Percentiles rank a stretch among this genome's conserved stretches.
Evolutionary conservation across 2,888 invertebrate genomes (phyloP).

Genomic region (Eupsilia transversa): DNA sequence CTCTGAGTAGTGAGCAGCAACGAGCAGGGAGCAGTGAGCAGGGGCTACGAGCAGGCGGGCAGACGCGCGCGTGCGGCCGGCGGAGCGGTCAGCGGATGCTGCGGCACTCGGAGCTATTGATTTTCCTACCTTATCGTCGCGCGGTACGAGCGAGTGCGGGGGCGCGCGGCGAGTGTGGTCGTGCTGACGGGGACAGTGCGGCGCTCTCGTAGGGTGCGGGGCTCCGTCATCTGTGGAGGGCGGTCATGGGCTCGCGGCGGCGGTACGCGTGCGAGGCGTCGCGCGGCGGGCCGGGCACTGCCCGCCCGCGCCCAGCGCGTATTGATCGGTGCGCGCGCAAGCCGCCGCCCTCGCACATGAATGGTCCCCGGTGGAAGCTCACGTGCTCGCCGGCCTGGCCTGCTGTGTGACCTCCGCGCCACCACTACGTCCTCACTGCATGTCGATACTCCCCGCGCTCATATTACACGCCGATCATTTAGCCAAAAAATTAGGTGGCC

Average conservation of each 20-base stretch:
- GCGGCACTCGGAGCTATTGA: conserved; percentile 80
- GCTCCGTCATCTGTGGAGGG: conserved; percentile 90
- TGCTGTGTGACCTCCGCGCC: conserved; percentile 75
- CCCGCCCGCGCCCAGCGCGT: conserved; percentile 78
- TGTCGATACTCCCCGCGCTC: conserved; percentile 71
- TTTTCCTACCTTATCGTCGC: conserved; percentile 85
- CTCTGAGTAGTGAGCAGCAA: conserved; percentile 9
- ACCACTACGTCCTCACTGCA: conserved; percentile 65
- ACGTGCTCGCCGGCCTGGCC: conserved; percentile 83
- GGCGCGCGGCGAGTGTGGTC: conserved; percentile 76
- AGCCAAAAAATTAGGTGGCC: conserved; percentile 41
- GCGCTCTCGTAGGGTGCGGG: conserved; percentile 83
- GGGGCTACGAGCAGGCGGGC: conserved; percentile 30
- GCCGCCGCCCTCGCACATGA: conserved; percentile 85
- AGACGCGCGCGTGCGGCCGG: conserved; percentile 43
- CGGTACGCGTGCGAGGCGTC: conserved; percentile 81
- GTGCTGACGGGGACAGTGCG: conserved; percentile 82
- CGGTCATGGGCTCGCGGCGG: conserved; percentile 84
- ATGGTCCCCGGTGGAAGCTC: conserved; percentile 88
- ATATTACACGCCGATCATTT: conserved; percentile 56
- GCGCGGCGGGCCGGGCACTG: conserved; percentile 87
- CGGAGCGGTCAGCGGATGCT: conserved; percentile 76
- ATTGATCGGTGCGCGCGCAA: conserved; percentile 87
- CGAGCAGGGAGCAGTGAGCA: conserved; percentile 20
- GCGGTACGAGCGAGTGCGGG: conserved; percentile 73